phyloP scores from a whole-genome alignment of 2,113 vertebrate genomes.

The Perognathus longimembris region DNA sequence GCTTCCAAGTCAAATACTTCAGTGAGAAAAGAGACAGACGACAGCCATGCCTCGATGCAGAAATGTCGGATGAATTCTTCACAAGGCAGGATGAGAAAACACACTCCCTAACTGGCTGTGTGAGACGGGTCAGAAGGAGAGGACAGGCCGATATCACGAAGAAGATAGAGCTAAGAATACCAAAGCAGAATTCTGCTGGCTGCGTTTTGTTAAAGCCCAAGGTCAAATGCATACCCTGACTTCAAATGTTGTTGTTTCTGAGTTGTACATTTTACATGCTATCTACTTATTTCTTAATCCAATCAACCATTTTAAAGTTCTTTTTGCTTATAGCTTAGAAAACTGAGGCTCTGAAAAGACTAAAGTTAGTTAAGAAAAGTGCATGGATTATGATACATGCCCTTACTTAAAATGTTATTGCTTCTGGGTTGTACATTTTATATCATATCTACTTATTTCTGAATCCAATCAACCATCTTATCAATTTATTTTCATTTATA shows the following conservation, averaged over 20 bases:
- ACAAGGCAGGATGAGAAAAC: neutral
- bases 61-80: neutral
- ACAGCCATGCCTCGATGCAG: neutral
- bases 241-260: neutral
- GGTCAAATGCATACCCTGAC: neutral
- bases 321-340: slow-evolving; percentile 9
- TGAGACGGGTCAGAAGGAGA: neutral
- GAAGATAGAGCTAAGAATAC: neutral
- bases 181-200: neutral
- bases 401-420: too few species aligned
- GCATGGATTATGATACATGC: neutral
- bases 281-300: neutral
- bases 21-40: neutral
- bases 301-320: neutral
- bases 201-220: neutral
- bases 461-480: neutral
- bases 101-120: neutral
- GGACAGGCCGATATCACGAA: neutral
- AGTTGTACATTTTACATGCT: neutral
- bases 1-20: neutral
- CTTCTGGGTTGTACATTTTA: too few species aligned
- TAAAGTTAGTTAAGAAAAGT: neutral
- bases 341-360: neutral
- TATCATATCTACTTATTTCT: neutral
- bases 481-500: neutral